Evolutionary conservation across 2,888 invertebrate species (phyloP).

Genomic region (Pycnomerus fuliginosus): DNA sequence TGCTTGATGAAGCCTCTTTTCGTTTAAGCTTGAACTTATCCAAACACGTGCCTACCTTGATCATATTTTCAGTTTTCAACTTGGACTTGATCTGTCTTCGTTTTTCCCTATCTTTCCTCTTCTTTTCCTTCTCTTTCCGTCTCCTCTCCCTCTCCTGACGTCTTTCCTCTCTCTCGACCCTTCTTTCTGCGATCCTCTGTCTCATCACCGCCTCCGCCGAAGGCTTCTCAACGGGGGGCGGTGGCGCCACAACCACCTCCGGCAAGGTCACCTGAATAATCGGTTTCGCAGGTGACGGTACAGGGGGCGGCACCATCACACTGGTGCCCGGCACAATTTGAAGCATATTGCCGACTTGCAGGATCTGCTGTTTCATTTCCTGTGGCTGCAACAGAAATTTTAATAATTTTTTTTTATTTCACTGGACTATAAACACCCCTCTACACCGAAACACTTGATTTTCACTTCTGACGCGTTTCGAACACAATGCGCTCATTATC

Average conservation of each 20-base stretch:
- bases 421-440: too few species aligned
- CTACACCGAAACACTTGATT: too few species aligned
- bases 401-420: too few species aligned
- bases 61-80: constrained; percentile 50
- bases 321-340: constrained; percentile 58
- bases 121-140: constrained; percentile 48
- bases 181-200: constrained; percentile 43
- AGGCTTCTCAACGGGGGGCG: constrained; percentile 26
- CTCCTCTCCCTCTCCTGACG: constrained; percentile 47
- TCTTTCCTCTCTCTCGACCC: constrained; percentile 47
- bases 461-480: too few species aligned
- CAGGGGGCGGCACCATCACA: constrained; percentile 1
- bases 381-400: constrained; percentile 3
- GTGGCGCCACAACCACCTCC: constrained; percentile 13
- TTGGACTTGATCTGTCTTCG: constrained; percentile 46
- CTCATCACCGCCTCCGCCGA: constrained; percentile 43
- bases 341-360: constrained; percentile 62
- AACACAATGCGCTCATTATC: too few species aligned
- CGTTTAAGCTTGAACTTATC: too few species aligned
- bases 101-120: constrained; percentile 48
- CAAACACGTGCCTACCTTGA: constrained; percentile 43
- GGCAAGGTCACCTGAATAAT: constrained; percentile 9
- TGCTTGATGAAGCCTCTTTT: too few species aligned
- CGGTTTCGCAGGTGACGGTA: background rate
- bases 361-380: constrained; percentile 32